phyloP scores from a whole-genome alignment of 2,888 invertebrate species.

The Orthonychiurus folsomi region DNA sequence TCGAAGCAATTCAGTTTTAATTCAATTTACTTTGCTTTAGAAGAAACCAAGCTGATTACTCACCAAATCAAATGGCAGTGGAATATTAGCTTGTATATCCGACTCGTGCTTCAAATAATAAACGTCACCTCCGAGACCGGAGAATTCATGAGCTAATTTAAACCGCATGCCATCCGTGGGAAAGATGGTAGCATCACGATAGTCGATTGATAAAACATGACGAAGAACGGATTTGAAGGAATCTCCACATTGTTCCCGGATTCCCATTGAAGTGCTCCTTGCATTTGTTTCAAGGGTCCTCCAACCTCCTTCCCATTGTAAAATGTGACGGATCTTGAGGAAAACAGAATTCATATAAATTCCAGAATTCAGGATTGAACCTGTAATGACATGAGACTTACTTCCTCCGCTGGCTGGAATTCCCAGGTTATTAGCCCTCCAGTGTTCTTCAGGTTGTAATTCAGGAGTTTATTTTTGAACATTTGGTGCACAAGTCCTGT shows the following conservation, averaged over 20 bases:
- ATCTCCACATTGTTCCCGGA: conserved; percentile 82
- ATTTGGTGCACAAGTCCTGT: conserved; percentile 60
- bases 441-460: conserved; percentile 67
- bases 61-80: conserved; percentile 55
- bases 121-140: conserved; percentile 85
- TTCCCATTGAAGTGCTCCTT: conserved; percentile 67
- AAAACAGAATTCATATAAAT: no score
- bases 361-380: no score
- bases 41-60: no score
- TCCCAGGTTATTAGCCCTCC: conserved; percentile 70
- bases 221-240: conserved; percentile 78
- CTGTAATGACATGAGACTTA: no score
- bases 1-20: conserved; percentile 15
- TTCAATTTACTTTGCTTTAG: no score
- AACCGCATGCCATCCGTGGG: conserved; percentile 64
- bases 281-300: conserved; percentile 65
- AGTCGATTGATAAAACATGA: conserved; percentile 68
- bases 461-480: conserved; percentile 68
- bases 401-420: conserved; percentile 55
- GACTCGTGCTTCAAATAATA: conserved; percentile 76
- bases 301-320: conserved; percentile 81
- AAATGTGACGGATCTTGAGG: conserved; percentile 68
- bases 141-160: conserved; percentile 70
- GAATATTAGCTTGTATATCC: conserved; percentile 60
- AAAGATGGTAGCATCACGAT: conserved; percentile 69